Conservation (phyloP, 2,888 invertebrate genomes). For the Therioaphis trifolii region DNA sequence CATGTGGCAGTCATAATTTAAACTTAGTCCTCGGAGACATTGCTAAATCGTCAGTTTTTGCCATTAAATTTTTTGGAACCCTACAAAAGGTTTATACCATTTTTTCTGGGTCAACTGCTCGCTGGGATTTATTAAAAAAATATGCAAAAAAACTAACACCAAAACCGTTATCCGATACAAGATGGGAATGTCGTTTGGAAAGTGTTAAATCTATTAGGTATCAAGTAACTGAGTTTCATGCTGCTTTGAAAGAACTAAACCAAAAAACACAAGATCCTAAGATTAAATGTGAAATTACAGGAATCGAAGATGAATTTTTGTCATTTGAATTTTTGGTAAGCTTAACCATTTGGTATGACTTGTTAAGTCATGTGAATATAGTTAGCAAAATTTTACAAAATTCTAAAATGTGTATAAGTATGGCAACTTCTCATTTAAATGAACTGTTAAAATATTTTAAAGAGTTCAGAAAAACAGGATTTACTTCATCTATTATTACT, state of each 20-base stretch:
- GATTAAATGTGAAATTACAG: constrained; percentile 11
- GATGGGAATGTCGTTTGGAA: neutral
- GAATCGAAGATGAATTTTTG: constrained; percentile 13
- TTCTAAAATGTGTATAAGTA: constrained; percentile 23
- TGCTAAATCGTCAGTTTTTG: constrained; percentile 16
- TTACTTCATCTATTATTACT: neutral
- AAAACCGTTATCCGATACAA: constrained; percentile 3
- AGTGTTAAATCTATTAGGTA: constrained; percentile 13
- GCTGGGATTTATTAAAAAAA: constrained; percentile 4
- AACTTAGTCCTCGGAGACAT: constrained; percentile 8
- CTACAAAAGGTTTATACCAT: neutral
- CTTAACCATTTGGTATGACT: constrained; percentile 10
- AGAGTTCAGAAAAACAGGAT: constrained; percentile 4
- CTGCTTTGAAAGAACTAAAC: neutral
- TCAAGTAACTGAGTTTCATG: neutral
- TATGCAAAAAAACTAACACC: constrained; percentile 12
- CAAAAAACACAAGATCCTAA: neutral
- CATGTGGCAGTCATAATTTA: constrained; percentile 7
- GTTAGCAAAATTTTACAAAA: constrained; percentile 13
- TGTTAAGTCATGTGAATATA: constrained; percentile 4
- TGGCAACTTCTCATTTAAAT: constrained; percentile 13
- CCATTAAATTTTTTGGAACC: neutral
- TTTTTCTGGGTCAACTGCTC: constrained; percentile 10
- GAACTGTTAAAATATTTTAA: constrained; percentile 16
- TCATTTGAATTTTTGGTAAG: neutral